Evolutionary conservation across 2,888 invertebrate species (phyloP), one percentile per base, ranked within the genome.

Genomic region (Cephus pygmeus): DNA sequence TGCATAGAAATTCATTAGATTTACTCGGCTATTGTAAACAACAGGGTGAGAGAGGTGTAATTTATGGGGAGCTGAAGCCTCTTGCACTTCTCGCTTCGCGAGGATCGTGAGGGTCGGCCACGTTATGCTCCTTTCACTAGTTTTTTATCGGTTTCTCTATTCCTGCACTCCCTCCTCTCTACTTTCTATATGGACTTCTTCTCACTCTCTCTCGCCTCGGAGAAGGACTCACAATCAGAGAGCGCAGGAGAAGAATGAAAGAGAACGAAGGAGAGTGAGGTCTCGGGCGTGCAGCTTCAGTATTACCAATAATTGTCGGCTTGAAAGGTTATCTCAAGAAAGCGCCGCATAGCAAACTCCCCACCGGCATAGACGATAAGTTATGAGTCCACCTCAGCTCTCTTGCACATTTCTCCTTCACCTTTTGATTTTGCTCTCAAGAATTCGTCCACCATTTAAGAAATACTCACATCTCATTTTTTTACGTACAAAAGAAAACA

Each of bases 301-400:
- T 90, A 89, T 90, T 90, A 89, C 90, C 89, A 90, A 90, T 90
- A 90, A 90, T 90, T 90, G 89, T 89, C 89, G 89, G 90, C 88
- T 89, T 84, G 87, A 89, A 88, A 90, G 90, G 89, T 90, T 89
- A 90, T 89, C 89, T 88, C 83, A 85, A 85, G 86, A 87, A 87
- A 85, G 86, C 85, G 82, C 81, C 56, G 84, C 86, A 87, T 85
- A 85, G 87, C 87, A 84, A 87, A 87, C 85, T 87, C 86, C 82
- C 82, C 85, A 81, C 85, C 85, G 82, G 79, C 81, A 76, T 81
- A 79, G 71, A 31, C 87, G 86, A 87, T 87, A 88, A 88, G 82
- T 89, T 88, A 88, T 84, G 85, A 88, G 83, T 85, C 81, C 81
- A 76, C 78, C 76, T 75, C 78, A 23, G 23, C 6, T 56, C 40